These are phyloP conservation scores for Pristionchus japonicus DNA, from an alignment of 2,888 invertebrate genomes.

Conservation along the genomic window DNA sequence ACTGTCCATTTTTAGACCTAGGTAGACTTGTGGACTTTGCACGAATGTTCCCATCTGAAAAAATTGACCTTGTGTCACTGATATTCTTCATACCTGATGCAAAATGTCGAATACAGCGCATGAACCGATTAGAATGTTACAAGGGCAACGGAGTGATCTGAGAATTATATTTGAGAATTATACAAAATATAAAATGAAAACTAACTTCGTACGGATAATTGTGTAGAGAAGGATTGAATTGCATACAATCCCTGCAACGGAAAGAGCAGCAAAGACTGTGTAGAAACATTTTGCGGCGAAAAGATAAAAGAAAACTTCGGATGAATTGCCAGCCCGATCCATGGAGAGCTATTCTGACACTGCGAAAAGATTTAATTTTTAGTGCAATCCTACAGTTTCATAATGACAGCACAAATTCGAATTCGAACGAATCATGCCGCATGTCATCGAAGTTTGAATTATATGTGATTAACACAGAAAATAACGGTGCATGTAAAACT, in stretches of 20 bases:
- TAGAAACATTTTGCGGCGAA: background rate
- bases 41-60: constrained; percentile 11
- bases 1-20: background rate
- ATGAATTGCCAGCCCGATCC: background rate
- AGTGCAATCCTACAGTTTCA: too few species aligned
- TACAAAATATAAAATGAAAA: background rate
- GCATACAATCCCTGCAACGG: background rate
- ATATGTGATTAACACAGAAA: too few species aligned
- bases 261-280: background rate
- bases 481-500: too few species aligned
- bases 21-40: background rate
- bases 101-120: background rate
- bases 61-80: background rate
- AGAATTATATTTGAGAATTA: background rate
- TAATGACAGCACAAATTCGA: too few species aligned
- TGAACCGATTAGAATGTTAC: background rate
- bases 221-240: constrained; percentile 26
- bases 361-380: too few species aligned
- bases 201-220: background rate
- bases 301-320: background rate
- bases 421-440: too few species aligned
- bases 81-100: background rate
- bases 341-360: too few species aligned
- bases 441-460: too few species aligned
- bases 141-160: background rate